Conservation (phyloP, 2,888 invertebrate species). For the Pimpla rufipes region DNA sequence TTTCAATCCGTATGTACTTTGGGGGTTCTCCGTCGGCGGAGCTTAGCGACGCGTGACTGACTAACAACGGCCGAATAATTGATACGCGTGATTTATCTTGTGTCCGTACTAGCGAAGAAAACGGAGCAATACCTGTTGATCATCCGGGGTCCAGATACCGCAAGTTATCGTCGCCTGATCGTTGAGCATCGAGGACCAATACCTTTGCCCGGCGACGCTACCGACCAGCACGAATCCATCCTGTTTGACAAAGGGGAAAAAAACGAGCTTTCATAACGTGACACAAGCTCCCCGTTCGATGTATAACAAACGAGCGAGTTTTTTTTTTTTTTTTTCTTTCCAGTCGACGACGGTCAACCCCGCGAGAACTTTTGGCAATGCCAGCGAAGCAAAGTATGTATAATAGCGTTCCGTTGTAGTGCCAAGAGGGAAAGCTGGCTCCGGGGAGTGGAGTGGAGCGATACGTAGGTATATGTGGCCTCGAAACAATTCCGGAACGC, state of each 20-base stretch:
- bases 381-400: slow-evolving; percentile 13
- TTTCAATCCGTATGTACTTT: no score
- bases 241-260: slow-evolving; percentile 84
- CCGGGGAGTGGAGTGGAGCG: neutral
- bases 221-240: slow-evolving; percentile 99
- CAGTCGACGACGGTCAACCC: slow-evolving; percentile 31
- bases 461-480: slow-evolving; percentile 3
- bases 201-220: slow-evolving; percentile 98
- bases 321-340: slow-evolving; percentile 23
- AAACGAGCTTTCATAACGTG: neutral
- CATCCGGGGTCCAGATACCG: slow-evolving; percentile 99
- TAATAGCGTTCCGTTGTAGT: neutral
- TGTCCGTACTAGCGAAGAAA: neutral
- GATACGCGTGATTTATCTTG: neutral
- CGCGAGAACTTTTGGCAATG: slow-evolving; percentile 25
- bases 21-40: no score
- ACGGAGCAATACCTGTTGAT: slow-evolving; percentile 90
- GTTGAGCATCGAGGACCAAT: slow-evolving; percentile 99
- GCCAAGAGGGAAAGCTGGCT: slow-evolving; percentile 7
- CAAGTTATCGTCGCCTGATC: slow-evolving; percentile 97
- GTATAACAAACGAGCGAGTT: neutral
- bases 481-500: slow-evolving; percentile 41
- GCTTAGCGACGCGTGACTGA: neutral
- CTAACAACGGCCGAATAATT: neutral
- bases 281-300: neutral